Evolutionary conservation across 2,888 invertebrate genomes (phyloP).

Genomic region (Aethes cnicana): DNA sequence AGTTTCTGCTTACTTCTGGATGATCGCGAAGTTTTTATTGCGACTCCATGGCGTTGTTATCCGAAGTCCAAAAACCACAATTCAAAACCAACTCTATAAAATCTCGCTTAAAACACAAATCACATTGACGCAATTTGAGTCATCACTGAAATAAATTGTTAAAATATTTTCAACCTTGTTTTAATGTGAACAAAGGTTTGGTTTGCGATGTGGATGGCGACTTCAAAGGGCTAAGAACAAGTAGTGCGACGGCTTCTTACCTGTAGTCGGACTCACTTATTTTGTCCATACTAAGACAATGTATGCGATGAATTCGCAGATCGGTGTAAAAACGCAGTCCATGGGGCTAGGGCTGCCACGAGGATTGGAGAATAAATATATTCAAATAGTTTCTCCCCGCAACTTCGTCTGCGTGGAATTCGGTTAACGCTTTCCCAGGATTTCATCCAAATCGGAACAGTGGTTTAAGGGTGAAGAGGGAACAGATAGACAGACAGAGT

Average conservation of each 20-base stretch:
- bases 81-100: slow-evolving; percentile 37
- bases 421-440: no score
- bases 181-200: slow-evolving; percentile 19
- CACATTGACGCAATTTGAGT: background rate
- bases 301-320: slow-evolving; percentile 67
- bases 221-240: slow-evolving; percentile 54
- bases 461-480: no score
- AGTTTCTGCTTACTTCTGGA: slow-evolving; percentile 71
- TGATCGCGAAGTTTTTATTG: slow-evolving; percentile 64
- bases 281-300: slow-evolving; percentile 76
- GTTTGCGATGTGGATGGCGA: slow-evolving; percentile 36
- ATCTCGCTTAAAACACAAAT: background rate
- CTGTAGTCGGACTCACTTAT: slow-evolving; percentile 70
- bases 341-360: slow-evolving; percentile 48
- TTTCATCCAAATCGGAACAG: no score
- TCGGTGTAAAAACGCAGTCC: slow-evolving; percentile 57
- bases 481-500: no score
- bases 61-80: slow-evolving; percentile 15
- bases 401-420: no score
- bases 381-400: no score
- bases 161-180: slow-evolving; percentile 33
- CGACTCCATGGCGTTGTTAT: slow-evolving; percentile 33
- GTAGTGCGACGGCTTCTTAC: slow-evolving; percentile 62
- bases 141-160: slow-evolving; percentile 12
- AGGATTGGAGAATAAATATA: no score